A percentile compares a stretch with the other conserved stretches of the same genome.
Evolutionary conservation across 1,140 invertebrate genomes (phyloP).

Genomic region (Sitophilus oryzae): DNA sequence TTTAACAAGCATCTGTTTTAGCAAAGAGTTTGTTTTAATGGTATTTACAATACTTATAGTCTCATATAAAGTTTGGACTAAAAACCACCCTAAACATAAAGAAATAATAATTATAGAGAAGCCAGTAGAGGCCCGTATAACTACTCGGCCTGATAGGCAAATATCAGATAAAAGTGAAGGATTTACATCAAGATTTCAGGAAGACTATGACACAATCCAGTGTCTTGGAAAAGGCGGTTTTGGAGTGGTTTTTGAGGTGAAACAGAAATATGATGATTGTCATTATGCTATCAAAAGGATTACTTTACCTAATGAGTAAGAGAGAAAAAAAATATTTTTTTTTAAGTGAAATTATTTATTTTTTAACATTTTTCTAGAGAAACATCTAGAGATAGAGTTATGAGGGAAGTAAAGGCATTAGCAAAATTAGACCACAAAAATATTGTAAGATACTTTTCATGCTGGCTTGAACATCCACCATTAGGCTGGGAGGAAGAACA

Average conservation of each 20-base stretch:
- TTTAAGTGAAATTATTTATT: background rate
- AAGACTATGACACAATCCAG: conserved; percentile 79
- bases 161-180: conserved; percentile 13
- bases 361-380: conserved; percentile 14
- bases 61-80: conserved; percentile 13
- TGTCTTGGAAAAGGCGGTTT: conserved; percentile 92
- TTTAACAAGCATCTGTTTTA: conserved; percentile 37
- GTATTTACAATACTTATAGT: conserved; percentile 8
- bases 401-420: conserved; percentile 89
- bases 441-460: conserved; percentile 92
- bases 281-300: conserved; percentile 95
- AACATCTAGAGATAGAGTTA: conserved; percentile 51
- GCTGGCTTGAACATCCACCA: conserved; percentile 90
- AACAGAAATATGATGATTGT: conserved; percentile 91
- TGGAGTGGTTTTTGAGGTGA: conserved; percentile 93
- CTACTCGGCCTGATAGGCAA: conserved; percentile 5
- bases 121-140: conserved; percentile 14
- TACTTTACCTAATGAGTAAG: conserved; percentile 73
- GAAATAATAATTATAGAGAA: conserved; percentile 22
- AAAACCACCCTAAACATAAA: conserved; percentile 3
- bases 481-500: conserved; percentile 76
- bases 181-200: conserved; percentile 69
- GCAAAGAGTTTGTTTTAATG: conserved; percentile 52
- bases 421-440: conserved; percentile 91
- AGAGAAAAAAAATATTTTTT: background rate